Conservation (phyloP, 2,113 vertebrate genomes). For the Tympanuchus pallidicinctus region DNA sequence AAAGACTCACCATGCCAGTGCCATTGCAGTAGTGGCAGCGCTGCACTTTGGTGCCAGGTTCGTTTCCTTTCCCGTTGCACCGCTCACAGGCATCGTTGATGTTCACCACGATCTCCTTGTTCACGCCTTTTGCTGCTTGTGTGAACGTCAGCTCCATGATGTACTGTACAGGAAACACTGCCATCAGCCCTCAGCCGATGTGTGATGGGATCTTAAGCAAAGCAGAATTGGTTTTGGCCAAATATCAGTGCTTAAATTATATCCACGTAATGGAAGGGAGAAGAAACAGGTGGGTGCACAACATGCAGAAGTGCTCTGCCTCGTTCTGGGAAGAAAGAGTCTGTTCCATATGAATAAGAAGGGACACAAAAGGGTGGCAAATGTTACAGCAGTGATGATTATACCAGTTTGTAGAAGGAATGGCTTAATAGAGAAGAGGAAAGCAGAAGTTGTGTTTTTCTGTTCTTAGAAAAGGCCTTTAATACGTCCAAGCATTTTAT, state of each 20-base stretch:
- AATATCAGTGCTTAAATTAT: background rate
- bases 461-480: background rate
- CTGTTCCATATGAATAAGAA: background rate
- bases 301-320: background rate
- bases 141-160: slow-evolving; percentile 95
- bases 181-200: background rate
- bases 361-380: background rate
- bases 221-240: background rate
- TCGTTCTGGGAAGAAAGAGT: background rate
- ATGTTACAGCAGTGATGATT: background rate
- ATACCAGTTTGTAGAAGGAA: background rate
- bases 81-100: slow-evolving; percentile 88
- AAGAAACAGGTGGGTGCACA: background rate
- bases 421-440: background rate
- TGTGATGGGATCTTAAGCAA: background rate
- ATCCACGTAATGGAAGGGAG: background rate
- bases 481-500: background rate
- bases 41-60: slow-evolving; percentile 91
- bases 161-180: slow-evolving; percentile 77
- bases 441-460: background rate
- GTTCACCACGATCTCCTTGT: slow-evolving; percentile 92
- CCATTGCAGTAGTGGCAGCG: slow-evolving; percentile 91
- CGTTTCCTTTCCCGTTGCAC: slow-evolving; percentile 89
- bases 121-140: slow-evolving; percentile 96
- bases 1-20: slow-evolving; percentile 90